Evolutionary conservation across 2,797 vertebrate genomes (phyloP), one percentile per base, ranked within the genome.

Genomic region (Parotocinclus haroldoi): DNA sequence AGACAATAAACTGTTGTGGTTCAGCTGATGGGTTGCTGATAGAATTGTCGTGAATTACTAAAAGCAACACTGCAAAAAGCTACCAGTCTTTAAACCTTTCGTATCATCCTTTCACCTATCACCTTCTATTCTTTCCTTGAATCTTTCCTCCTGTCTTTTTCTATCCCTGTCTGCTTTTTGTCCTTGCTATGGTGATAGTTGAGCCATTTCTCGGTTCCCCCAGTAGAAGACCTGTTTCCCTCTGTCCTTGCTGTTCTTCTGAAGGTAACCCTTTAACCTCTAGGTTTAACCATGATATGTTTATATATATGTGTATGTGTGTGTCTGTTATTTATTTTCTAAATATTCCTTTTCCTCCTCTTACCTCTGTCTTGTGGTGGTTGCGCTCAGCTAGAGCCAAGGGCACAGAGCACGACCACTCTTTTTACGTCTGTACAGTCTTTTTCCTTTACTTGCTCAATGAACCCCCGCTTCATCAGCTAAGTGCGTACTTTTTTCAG

Each of bases 231-330:
- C 90, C 92, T 86, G 89, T 93, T 87, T 92, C 92, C 89, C 93
- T 93, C 90, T 94, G 92, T 87, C 91, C 90, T 84, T 94, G 91
- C 90, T 93, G 92, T 91, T 89, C 90, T 87, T 87, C 91, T 59
- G 90, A 93, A 94, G 93, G 93, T 94, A 94, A 94, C 60, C 44
- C 57, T 69, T 48, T 16, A 16, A 58, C 27, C 40, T 58, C 10
- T 59, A 17, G 58, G 44, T 38, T 58, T 10, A 57, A 39, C 14
- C 19, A 19, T 9, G 16, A 10, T 46, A n/a, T n/a, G n/a, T n/a
- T n/a, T n/a, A n/a, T n/a, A n/a, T n/a, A n/a, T n/a, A n/a, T n/a
- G n/a, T n/a, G n/a, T n/a, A n/a, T 10, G 10, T n/a, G 10, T 63
- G 19, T 40, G 14, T 56, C n/a, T 13, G 52, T 1, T 4, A 19